Percentiles rank a stretch among this genome's conserved stretches.
Conservation (phyloP, 2,888 invertebrate genomes). For the Spatulosminthurus flaviceps region DNA sequence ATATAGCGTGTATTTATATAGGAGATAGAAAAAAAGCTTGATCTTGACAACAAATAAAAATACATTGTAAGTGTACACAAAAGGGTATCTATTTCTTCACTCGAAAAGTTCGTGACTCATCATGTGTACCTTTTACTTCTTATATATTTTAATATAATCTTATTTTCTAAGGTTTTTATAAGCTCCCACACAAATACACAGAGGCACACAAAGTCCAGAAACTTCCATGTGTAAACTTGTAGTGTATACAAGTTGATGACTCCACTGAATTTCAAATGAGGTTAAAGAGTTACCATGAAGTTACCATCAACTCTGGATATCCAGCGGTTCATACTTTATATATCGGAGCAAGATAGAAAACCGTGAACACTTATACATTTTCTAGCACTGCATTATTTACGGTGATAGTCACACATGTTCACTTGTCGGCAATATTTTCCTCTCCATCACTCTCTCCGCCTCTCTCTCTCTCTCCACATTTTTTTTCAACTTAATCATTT, state of each 20-base stretch:
- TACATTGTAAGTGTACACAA: background rate
- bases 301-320: background rate
- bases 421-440: constrained; percentile 33
- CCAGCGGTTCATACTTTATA: background rate
- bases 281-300: background rate
- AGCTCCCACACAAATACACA: too few species aligned
- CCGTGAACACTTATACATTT: constrained; percentile 39
- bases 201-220: background rate
- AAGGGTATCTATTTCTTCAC: constrained; percentile 32
- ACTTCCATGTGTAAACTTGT: too few species aligned
- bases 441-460: background rate
- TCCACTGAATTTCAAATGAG: background rate
- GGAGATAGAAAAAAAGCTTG: too few species aligned
- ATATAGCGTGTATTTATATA: too few species aligned
- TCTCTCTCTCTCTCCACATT: background rate
- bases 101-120: constrained; percentile 30
- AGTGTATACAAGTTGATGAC: background rate
- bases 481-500: constrained; percentile 15
- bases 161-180: too few species aligned
- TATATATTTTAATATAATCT: constrained; percentile 14
- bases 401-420: constrained; percentile 24
- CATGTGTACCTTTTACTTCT: background rate
- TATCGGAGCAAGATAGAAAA: constrained; percentile 1
- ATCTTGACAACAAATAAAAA: constrained; percentile 43
- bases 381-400: constrained; percentile 50